Conservation (phyloP, 1,140 invertebrate genomes). For the Drosophila simulans region DNA sequence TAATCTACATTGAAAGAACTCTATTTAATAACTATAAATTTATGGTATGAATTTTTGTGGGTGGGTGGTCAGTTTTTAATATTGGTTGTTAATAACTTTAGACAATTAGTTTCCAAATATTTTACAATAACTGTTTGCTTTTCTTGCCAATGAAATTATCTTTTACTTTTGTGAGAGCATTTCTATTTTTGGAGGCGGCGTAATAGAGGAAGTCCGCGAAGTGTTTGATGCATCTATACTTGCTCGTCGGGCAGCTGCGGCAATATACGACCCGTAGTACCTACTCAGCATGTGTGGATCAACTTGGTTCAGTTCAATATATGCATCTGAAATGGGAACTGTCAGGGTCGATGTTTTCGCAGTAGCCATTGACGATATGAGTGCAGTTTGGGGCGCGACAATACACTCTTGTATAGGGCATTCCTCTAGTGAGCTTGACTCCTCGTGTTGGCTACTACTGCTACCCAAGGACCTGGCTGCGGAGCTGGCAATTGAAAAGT, state of each 20-base stretch:
- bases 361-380: not conserved
- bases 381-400: not conserved
- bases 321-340: conserved; percentile 17
- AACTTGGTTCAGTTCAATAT: conserved; percentile 55
- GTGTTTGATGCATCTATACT: conserved; percentile 38
- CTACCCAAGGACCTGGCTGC: conserved; percentile 39
- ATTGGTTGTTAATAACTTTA: not conserved
- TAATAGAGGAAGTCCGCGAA: conserved; percentile 13
- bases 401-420: conserved; percentile 12
- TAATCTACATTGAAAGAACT: conserved; percentile 6
- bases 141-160: not conserved
- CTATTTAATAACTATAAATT: conserved; percentile 7
- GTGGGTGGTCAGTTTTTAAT: conserved; percentile 28
- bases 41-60: conserved; percentile 13
- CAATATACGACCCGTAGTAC: conserved; percentile 76
- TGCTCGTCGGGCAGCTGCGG: conserved; percentile 64
- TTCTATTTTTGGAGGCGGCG: conserved; percentile 45
- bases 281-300: conserved; percentile 65
- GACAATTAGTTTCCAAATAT: not conserved
- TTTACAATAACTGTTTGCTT: not conserved
- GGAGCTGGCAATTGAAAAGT: conserved; percentile 20
- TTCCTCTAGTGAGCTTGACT: conserved; percentile 66
- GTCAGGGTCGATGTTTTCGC: not conserved
- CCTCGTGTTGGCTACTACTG: conserved; percentile 59
- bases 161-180: conserved; percentile 52